Evolutionary conservation across 2,888 invertebrate genomes (phyloP).

Genomic region (Galeopsomyia nigrocyanea): DNA sequence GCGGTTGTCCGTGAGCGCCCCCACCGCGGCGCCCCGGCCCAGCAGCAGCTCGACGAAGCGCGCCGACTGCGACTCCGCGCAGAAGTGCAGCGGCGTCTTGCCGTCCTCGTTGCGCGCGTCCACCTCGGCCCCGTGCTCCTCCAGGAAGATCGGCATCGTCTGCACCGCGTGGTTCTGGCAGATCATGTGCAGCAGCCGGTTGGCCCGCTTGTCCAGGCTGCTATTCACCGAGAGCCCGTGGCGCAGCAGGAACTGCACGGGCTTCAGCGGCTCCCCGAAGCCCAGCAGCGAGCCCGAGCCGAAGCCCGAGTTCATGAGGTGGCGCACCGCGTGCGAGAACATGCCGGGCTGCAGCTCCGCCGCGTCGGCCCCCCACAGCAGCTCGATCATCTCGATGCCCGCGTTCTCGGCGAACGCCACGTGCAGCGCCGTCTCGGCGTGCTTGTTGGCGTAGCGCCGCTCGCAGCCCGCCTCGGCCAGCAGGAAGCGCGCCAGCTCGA

Average conservation of each 20-base stretch:
- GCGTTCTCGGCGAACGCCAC: conserved; percentile 28
- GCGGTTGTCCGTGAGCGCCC: conserved; percentile 16
- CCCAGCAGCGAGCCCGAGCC: neutral
- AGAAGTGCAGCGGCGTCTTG: conserved; percentile 29
- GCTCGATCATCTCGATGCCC: conserved; percentile 18
- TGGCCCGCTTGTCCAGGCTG: conserved; percentile 8
- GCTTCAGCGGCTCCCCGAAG: conserved; percentile 10
- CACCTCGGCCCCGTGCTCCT: conserved; percentile 26
- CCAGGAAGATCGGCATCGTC: conserved; percentile 26
- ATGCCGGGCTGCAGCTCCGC: neutral
- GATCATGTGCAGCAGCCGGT: conserved; percentile 35
- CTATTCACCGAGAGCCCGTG: conserved; percentile 25
- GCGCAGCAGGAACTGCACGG: conserved; percentile 29
- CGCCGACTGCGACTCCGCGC: conserved; percentile 26
- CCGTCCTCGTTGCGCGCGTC: conserved; percentile 27
- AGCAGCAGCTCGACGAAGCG: conserved; percentile 14
- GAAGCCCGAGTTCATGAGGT: conserved; percentile 25
- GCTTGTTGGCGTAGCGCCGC: conserved; percentile 6
- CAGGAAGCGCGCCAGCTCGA: conserved; percentile 16
- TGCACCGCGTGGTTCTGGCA: conserved; percentile 33
- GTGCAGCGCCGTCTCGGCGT: conserved; percentile 32
- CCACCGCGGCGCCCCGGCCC: conserved; percentile 25
- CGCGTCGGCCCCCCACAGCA: conserved; percentile 16
- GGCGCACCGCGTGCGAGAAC: conserved; percentile 26
- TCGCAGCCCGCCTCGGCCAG: conserved; percentile 19